Evolutionary conservation across 1,140 invertebrate genomes (phyloP).

Genomic region (Notospermus geniculatus): DNA sequence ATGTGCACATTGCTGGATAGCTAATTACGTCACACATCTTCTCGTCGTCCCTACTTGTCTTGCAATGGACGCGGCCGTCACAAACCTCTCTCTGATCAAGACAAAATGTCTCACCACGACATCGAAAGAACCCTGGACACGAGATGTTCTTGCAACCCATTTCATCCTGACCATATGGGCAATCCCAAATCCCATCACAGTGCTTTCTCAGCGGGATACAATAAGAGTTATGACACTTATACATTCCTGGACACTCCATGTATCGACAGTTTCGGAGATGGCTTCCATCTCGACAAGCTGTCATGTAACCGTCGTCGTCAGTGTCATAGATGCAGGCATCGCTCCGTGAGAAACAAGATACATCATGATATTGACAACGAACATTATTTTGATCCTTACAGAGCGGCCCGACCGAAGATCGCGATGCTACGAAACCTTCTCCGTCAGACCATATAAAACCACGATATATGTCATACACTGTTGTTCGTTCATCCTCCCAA

Average conservation of each 20-base stretch:
- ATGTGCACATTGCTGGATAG: background rate
- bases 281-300: background rate
- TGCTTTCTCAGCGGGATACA: background rate
- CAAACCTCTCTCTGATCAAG: background rate
- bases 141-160: background rate
- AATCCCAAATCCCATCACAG: constrained; percentile 9
- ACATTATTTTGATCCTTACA: background rate
- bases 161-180: constrained; percentile 1
- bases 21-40: background rate
- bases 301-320: background rate
- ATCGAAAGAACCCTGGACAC: background rate
- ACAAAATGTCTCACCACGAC: background rate
- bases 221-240: constrained; percentile 8
- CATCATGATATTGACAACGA: background rate
- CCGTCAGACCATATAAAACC: no score
- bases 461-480: background rate
- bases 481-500: background rate
- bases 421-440: no score
- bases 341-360: background rate
- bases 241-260: background rate
- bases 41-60: background rate
- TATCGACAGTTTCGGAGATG: constrained; percentile 5
- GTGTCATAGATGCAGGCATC: constrained; percentile 8
- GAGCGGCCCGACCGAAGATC: background rate
- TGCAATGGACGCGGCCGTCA: constrained; percentile 4